Conservation (phyloP, 2,797 vertebrate species). For the Semaprochilodus insignis region DNA sequence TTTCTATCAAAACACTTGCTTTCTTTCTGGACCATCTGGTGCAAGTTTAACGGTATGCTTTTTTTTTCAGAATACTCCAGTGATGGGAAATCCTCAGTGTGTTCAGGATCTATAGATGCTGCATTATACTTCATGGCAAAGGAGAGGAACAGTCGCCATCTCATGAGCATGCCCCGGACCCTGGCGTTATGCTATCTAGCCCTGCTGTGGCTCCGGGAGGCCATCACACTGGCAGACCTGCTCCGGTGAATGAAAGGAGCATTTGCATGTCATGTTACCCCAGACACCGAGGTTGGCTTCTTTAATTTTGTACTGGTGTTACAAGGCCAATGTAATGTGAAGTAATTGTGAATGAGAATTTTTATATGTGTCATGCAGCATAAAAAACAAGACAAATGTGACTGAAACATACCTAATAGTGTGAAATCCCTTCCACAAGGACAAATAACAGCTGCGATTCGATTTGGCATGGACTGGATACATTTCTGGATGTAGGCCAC, state of each 20-base stretch:
- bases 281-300: no score
- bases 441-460: no score
- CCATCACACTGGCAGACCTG: slow-evolving; percentile 87
- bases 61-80: slow-evolving; percentile 32
- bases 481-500: no score
- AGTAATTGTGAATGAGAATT: no score
- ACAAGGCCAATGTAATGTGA: no score
- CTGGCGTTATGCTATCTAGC: slow-evolving; percentile 89
- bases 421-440: no score
- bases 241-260: slow-evolving; percentile 80
- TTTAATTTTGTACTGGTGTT: no score
- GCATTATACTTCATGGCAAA: slow-evolving; percentile 53
- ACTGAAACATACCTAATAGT: no score
- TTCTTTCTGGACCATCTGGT: background rate
- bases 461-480: no score
- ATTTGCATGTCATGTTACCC: background rate
- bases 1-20: background rate
- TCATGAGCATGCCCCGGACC: slow-evolving; percentile 86
- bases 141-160: slow-evolving; percentile 51
- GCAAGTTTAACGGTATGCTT: background rate
- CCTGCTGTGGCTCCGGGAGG: slow-evolving; percentile 87
- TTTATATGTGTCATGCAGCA: no score
- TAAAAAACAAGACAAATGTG: no score
- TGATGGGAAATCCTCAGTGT: slow-evolving; percentile 65
- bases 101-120: slow-evolving; percentile 81